A percentile compares a stretch with the other conserved stretches of the same genome.
These are phyloP conservation scores for Monomorium pharaonis DNA, from an alignment of 1,140 invertebrate species.

Conservation along the genomic window DNA sequence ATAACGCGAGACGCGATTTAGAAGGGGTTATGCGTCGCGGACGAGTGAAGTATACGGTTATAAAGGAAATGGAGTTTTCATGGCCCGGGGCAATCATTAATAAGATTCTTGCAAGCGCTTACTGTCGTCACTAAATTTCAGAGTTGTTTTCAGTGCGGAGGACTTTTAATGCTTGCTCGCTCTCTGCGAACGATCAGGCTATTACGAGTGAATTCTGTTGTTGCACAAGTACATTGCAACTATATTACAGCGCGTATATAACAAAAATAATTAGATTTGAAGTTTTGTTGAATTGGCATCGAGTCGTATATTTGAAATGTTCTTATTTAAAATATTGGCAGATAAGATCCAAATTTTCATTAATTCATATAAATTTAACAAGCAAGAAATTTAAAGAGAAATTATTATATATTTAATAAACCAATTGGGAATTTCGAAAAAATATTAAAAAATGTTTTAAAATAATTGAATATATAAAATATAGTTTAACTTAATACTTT, in stretches of 20 bases:
- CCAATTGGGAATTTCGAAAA: too few species aligned
- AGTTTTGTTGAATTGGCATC: too few species aligned
- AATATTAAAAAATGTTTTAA: too few species aligned
- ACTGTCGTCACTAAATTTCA: slow-evolving; percentile 27
- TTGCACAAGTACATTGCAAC: background rate
- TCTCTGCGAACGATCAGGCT: background rate
- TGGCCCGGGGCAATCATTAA: background rate
- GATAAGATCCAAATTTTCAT: too few species aligned
- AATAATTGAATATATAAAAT: too few species aligned
- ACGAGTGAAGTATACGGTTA: background rate
- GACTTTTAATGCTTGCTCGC: background rate
- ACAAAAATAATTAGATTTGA: slow-evolving; percentile 13
- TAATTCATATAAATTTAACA: too few species aligned
- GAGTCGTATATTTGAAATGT: too few species aligned
- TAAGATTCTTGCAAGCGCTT: background rate
- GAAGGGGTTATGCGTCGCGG: background rate
- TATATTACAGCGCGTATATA: background rate
- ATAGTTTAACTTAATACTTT: too few species aligned
- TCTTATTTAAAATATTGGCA: background rate
- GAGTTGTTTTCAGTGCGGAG: background rate
- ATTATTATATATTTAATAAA: too few species aligned
- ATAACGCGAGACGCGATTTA: background rate
- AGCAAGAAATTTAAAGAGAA: too few species aligned
- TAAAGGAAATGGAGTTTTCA: background rate
- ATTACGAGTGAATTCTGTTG: background rate